Evolutionary conservation across 2,113 vertebrate genomes (phyloP).

Genomic region (Gorsachius goisagi): DNA sequence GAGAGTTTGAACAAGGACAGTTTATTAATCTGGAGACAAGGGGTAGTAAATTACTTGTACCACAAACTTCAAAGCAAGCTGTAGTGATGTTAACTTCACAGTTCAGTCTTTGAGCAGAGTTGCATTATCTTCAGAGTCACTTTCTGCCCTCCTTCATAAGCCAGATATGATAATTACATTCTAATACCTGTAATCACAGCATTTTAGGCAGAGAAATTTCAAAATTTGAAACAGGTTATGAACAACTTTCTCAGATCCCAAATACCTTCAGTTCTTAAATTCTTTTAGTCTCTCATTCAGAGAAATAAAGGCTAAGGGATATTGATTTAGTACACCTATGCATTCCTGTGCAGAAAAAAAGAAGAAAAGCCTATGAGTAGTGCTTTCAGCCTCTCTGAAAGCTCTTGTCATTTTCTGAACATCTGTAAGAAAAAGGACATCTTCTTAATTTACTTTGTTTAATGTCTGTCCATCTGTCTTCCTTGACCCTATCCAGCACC

Average conservation of each 20-base stretch:
- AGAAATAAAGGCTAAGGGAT: background rate
- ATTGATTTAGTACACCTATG: background rate
- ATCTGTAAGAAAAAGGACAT: background rate
- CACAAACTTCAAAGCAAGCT: background rate
- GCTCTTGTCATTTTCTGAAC: background rate
- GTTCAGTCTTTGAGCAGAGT: background rate
- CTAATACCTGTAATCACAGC: background rate
- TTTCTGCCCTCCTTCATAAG: background rate
- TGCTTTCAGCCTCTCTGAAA: background rate
- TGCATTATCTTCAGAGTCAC: background rate
- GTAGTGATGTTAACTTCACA: background rate
- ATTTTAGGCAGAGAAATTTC: background rate
- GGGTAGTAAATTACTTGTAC: background rate
- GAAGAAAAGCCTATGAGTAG: background rate
- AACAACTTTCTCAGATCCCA: background rate
- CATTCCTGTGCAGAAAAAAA: background rate
- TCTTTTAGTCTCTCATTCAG: background rate
- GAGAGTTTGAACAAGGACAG: background rate
- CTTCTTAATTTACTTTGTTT: background rate
- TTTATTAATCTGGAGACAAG: background rate
- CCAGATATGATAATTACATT: background rate
- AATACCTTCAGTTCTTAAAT: background rate
- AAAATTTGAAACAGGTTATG: background rate
- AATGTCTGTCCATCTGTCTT: background rate
- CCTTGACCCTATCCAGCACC: background rate